phyloP scores from a whole-genome alignment of 2,888 invertebrate genomes.

The Ochropleura plecta region DNA sequence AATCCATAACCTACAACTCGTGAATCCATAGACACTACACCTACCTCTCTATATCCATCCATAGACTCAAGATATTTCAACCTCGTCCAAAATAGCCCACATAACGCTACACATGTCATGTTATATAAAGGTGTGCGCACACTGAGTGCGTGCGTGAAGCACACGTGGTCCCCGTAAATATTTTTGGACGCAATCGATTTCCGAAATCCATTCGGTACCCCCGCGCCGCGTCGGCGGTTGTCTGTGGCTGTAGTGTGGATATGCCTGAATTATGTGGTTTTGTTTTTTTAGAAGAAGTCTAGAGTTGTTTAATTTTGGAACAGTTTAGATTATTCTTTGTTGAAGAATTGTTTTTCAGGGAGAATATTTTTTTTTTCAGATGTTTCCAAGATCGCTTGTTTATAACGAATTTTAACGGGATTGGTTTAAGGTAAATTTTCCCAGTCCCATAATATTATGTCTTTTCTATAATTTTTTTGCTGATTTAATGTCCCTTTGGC shows the following conservation, averaged over 20 bases:
- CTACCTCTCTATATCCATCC: background rate
- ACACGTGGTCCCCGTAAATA: constrained; percentile 89
- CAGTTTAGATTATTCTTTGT: background rate
- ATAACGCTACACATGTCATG: constrained; percentile 48
- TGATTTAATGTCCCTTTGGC: background rate
- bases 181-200: constrained; percentile 91
- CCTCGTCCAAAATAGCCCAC: constrained; percentile 47
- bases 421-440: background rate
- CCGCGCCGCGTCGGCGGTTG: constrained; percentile 76
- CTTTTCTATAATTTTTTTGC: background rate
- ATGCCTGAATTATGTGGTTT: constrained; percentile 50
- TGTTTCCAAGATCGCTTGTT: background rate
- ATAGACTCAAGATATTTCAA: constrained; percentile 18
- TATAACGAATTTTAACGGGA: background rate
- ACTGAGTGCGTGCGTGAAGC: constrained; percentile 69
- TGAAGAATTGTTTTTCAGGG: too few relatives aligned
- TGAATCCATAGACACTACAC: background rate
- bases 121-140: constrained; percentile 72
- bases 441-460: background rate
- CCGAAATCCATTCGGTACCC: constrained; percentile 90
- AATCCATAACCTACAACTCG: background rate
- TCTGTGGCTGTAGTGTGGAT: constrained; percentile 73
- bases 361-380: background rate
- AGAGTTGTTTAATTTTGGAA: background rate
- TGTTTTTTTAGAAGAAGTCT: background rate